Evolutionary conservation across 1,140 invertebrate genomes (phyloP), one percentile per base, ranked within the genome.

Genomic region (Calephelis nemesis): DNA sequence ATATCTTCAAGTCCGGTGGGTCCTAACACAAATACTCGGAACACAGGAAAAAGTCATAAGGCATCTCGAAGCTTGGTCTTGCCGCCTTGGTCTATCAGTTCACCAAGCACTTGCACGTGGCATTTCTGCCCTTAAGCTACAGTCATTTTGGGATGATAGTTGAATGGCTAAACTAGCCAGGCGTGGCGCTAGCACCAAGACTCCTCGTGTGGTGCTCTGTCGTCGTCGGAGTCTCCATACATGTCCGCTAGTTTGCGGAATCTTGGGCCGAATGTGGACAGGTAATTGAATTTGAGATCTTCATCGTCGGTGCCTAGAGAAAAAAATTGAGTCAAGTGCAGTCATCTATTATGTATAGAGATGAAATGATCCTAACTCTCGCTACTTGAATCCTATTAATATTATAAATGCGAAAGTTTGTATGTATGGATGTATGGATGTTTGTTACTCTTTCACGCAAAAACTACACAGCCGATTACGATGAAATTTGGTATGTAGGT

Each of bases 211-310:
- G 94, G 95, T 62, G 94, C 93, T 66, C 94, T 93, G 62, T 96
- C 95, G 78, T 98, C 97, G 12, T 97, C 96, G 72, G 97, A 96
- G 81, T 97, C 96, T 12, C 97, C 97, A 88, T 99, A 99, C 97
- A 99, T 99, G 82, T 99, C 97, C 8, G 98, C 98, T 65, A 99
- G 93, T 83, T 99, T 99, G 74, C 97, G 95, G 94, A 99, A 99
- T 68, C 98, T 94, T 47, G 98, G 98, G 47, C 98, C 98, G 92
- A 99, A 99, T 81, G 97, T 97, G 42, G 98, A 98, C 74, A 99
- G 93, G 92, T 99, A 98, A 89, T 99, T 98, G 92, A 99, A 99
- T 84, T 99, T 98, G 74, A 99, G 94, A 92, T 98, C 98, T 63
- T 97, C 97, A 81, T 98, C 97, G 84, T 98, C 98, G 65, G 97